phyloP scores from a whole-genome alignment of 30 jellyfish, hydroid and myxozoan genomes.

The Pseudorhiza aurosa region DNA sequence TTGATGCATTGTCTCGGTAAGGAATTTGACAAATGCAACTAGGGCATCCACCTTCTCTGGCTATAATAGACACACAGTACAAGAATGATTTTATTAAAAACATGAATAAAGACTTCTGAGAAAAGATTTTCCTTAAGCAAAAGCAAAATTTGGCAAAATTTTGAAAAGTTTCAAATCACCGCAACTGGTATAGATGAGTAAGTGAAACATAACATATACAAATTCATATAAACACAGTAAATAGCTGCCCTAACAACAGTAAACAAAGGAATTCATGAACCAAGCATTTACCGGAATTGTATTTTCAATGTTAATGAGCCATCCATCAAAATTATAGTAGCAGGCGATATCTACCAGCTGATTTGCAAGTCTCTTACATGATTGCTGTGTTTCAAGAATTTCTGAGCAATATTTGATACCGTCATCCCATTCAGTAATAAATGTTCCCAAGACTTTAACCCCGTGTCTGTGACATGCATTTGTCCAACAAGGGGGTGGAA shows the following conservation, averaged over 20 bases:
- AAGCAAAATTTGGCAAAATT: no score
- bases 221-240: no score
- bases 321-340: conserved; percentile 94
- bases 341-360: conserved; percentile 81
- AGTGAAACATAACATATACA: no score
- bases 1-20: conserved; percentile 75
- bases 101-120: no score
- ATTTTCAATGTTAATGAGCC: conserved; percentile 92
- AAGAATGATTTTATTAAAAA: no score
- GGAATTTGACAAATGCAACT: conserved; percentile 41
- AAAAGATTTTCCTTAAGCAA: no score
- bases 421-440: conserved; percentile 95
- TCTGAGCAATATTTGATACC: conserved; percentile 74
- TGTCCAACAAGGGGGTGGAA: conserved; percentile 98
- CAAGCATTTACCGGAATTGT: conserved; percentile 41
- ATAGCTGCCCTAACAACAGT: background rate
- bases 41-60: conserved; percentile 60
- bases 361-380: conserved; percentile 55
- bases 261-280: background rate
- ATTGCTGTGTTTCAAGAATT: conserved; percentile 27
- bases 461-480: conserved; percentile 92
- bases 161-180: no score
- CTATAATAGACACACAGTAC: no score
- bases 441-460: conserved; percentile 87
- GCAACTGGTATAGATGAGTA: no score